Base-by-base conservation (phyloP, 2,113 vertebrate species). In the Plestiodon gilberti region DNA sequence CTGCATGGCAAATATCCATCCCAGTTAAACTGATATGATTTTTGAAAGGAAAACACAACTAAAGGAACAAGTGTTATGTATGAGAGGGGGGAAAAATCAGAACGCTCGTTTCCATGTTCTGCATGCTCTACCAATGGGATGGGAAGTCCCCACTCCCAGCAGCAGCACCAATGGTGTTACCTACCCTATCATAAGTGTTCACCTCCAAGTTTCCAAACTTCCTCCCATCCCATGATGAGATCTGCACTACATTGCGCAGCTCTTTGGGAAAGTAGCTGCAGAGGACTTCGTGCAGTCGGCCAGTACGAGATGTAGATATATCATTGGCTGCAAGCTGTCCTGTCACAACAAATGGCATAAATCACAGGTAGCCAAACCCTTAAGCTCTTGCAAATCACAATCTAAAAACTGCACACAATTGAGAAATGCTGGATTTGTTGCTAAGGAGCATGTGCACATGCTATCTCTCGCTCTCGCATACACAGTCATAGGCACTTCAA, bases 251-350 rank as follows among this genome's bases (percentile, higher is more conserved):
- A 2, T 95, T 91, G 82, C 96, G 93, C 52, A 96, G 35, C 33
- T 96, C 89, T 79, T 81, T 96, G 70, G 98, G 98, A 10, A 98
- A 0, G 20, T 98, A 99, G 91, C 94, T 98, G 3, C 89, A 92
- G 67, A 99, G 97, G 81, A 98, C 89, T 69, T 92, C 95, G 67
- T 82, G 91, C 52, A 99, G 95, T 52, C 98, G 97, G 48, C 52
- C 81, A 5, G 95, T 97, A 85, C 98, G 97, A 64, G 98, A 98
- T 74, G 93, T 1, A 0, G 98, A 99, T 22, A 94, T 0, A 0
- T 99, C 99, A 0, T 99, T 99, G 79, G 96, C 95, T 85, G 98
- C 97, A 22, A 99, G 93, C 82, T 96, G 95, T 59, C 96, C 98
- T 99, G 92, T 74, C 64, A 25, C 38, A 55, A 48, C 11, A 85